Evolutionary conservation across 2,888 invertebrate species (phyloP).

Genomic region (Drosophila planitibia): DNA sequence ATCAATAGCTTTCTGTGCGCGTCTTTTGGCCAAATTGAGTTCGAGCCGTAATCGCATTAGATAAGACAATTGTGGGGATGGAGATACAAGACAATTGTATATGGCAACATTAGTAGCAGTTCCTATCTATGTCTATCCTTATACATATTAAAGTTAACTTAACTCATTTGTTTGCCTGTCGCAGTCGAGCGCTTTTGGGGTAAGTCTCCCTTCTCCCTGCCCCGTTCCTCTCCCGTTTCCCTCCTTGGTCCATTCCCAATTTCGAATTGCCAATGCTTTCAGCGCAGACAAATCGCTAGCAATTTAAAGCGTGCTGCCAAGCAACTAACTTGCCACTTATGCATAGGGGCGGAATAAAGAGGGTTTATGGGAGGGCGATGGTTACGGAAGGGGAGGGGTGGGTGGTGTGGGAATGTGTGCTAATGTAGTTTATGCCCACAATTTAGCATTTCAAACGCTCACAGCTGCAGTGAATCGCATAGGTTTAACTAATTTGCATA

Average conservation of each 20-base stretch:
- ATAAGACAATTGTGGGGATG: constrained; percentile 25
- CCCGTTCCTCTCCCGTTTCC: neutral
- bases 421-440: constrained; percentile 75
- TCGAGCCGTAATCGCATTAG: constrained; percentile 45
- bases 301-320: constrained; percentile 64
- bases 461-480: constrained; percentile 65
- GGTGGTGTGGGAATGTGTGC: constrained; percentile 39
- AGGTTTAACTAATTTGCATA: constrained; percentile 72
- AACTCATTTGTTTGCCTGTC: constrained; percentile 51
- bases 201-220: neutral
- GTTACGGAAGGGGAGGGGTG: neutral
- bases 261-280: constrained; percentile 37
- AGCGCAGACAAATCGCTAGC: constrained; percentile 55
- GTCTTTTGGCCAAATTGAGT: constrained; percentile 21
- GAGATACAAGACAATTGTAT: constrained; percentile 21
- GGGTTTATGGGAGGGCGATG: accelerated
- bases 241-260: neutral
- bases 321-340: constrained; percentile 62
- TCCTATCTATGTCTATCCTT: constrained; percentile 5
- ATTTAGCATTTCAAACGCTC: constrained; percentile 65
- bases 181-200: constrained; percentile 1
- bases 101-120: constrained; percentile 1
- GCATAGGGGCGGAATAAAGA: constrained; percentile 17
- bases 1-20: constrained; percentile 40
- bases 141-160: constrained; percentile 57